phyloP scores from a whole-genome alignment of 2,888 invertebrate genomes.

The Andricus curvator region DNA sequence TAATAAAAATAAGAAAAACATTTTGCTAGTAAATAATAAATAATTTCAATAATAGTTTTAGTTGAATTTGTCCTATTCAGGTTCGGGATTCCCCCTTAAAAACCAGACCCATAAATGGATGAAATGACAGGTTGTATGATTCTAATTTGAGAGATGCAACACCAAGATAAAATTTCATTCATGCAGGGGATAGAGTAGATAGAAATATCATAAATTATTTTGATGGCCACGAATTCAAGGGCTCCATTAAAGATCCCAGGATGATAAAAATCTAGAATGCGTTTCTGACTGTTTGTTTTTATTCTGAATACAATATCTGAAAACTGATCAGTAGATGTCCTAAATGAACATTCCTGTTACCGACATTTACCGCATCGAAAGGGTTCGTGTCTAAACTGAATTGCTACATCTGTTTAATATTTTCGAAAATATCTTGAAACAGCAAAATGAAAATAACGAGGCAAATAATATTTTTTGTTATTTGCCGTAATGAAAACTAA shows the following conservation, averaged over 20 bases:
- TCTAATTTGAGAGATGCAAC: constrained; percentile 34
- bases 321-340: neutral
- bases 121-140: constrained; percentile 31
- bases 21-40: too few relatives aligned
- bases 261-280: neutral
- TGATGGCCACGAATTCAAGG: neutral
- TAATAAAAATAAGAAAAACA: too few relatives aligned
- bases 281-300: neutral
- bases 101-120: neutral
- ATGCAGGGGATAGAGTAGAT: neutral
- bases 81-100: neutral
- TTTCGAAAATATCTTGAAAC: too few relatives aligned
- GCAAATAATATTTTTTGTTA: too few relatives aligned
- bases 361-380: neutral
- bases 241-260: constrained; percentile 13
- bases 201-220: constrained; percentile 23
- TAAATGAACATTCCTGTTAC: neutral
- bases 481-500: too few relatives aligned
- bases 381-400: neutral
- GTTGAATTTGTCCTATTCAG: neutral
- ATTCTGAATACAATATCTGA: neutral
- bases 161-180: constrained; percentile 17
- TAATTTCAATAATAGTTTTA: too few relatives aligned
- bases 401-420: neutral
- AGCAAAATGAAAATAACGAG: too few relatives aligned